phyloP scores from a whole-genome alignment of 2,888 invertebrate genomes.

The Acanthosoma haemorrhoidale region DNA sequence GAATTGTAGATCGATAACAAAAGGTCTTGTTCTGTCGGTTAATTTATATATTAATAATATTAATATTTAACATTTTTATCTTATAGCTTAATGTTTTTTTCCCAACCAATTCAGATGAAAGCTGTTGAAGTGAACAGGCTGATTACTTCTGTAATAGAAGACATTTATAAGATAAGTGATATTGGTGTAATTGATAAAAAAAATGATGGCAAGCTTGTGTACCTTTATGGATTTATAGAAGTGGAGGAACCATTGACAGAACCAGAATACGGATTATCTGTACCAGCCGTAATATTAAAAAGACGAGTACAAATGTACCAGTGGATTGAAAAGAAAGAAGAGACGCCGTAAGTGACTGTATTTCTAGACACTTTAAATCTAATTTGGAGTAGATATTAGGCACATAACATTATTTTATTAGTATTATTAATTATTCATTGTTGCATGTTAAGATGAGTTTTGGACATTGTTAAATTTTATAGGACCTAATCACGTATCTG shows the following conservation, averaged over 20 bases:
- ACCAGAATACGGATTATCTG: constrained; percentile 76
- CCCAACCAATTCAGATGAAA: constrained; percentile 1
- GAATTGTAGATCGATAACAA: too few relatives aligned
- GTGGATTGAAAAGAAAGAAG: constrained; percentile 69
- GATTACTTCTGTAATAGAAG: constrained; percentile 31
- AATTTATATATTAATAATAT: too few relatives aligned
- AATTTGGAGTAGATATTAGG: too few relatives aligned
- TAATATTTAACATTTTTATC: too few relatives aligned
- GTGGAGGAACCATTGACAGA: constrained; percentile 79
- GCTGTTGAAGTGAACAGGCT: constrained; percentile 33
- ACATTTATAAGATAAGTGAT: constrained; percentile 30
- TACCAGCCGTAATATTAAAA: constrained; percentile 76
- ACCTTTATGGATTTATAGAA: constrained; percentile 66
- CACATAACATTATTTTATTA: too few relatives aligned
- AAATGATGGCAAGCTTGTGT: constrained; percentile 70
- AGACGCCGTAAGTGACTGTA: constrained; percentile 1
- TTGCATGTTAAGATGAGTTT: too few relatives aligned
- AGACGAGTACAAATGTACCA: constrained; percentile 89
- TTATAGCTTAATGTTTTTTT: too few relatives aligned
- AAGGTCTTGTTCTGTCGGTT: too few relatives aligned
- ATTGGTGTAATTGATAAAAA: constrained; percentile 45
- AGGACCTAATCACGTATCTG: too few relatives aligned
- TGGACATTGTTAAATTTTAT: too few relatives aligned
- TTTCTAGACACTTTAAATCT: too few relatives aligned
- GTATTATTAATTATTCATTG: too few relatives aligned